phyloP scores from a whole-genome alignment of 2,113 vertebrate genomes.

The Salvator merianae region DNA sequence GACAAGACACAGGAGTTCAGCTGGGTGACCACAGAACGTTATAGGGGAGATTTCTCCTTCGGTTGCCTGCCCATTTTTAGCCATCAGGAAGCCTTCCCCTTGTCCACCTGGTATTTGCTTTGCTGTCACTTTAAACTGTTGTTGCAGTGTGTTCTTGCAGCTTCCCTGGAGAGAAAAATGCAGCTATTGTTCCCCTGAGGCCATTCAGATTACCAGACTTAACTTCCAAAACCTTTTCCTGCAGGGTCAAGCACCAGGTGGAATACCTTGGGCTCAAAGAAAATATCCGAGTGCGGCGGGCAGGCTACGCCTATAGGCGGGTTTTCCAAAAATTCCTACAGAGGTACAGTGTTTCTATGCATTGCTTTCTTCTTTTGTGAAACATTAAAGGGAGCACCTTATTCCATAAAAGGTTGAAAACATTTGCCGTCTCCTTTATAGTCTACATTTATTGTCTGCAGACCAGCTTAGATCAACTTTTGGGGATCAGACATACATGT shows the following conservation, averaged over 20 bases:
- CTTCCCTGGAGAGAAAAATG: too few relatives aligned
- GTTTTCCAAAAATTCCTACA: constrained; percentile 95
- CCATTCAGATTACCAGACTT: too few relatives aligned
- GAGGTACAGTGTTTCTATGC: constrained; percentile 75
- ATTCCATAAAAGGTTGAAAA: neutral
- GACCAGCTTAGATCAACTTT: too few relatives aligned
- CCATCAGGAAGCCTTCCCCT: neutral
- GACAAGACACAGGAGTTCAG: neutral
- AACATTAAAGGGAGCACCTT: neutral
- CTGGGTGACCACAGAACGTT: neutral
- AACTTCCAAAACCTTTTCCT: constrained; percentile 16
- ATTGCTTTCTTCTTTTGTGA: neutral
- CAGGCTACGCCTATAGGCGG: constrained; percentile 94
- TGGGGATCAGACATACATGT: too few relatives aligned
- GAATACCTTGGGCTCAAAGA: constrained; percentile 97
- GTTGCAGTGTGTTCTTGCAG: neutral
- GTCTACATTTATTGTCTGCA: too few relatives aligned
- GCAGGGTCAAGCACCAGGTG: constrained; percentile 96
- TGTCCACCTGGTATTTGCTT: neutral
- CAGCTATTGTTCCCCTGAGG: too few relatives aligned
- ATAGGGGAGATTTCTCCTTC: neutral
- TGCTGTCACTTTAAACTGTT: neutral
- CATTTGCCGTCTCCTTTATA: neutral
- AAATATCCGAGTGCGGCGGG: constrained; percentile 95
- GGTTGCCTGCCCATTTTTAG: neutral